Base-by-base conservation (phyloP, 2,797 vertebrate genomes). In the Leptodactylus fallax region DNA sequence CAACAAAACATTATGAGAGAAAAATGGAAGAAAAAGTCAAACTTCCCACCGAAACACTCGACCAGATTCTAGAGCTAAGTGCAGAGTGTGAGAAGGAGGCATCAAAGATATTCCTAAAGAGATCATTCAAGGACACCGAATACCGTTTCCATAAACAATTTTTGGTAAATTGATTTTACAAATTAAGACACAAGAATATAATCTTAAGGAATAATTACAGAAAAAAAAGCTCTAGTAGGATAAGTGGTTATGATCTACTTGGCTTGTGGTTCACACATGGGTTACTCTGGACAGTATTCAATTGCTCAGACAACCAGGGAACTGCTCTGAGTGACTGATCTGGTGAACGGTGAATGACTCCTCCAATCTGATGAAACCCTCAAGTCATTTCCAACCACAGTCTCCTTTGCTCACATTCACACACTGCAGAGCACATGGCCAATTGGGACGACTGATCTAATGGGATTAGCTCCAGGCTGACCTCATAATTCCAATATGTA, bases 51-150 rank as follows among this genome's bases (percentile, higher is more conserved):
- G 81, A 87, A 51, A 86, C 55, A n/a, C 74, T 90, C 11, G 55
- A 49, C 27, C 53, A 74, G 45, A 83, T 94, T 58, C 79, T 91
- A 85, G 36, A 63, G 3, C 72, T 90, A 11, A 92, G 92, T 17
- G 74, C 86, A 55, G 88, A 88, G n/a, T 90, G 86, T 51, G 88
- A 91, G 82, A 81, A 79, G 1, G 25, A 88, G 87, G 92, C 92
- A 58, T 91, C 79, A 0, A 1, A 74, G 21, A 85, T 80, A 47
- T 94, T 94, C 79, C 76, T 92, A 87, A 90, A 89, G 25, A 83
- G 47, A 6, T 93, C 92, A 79, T 94, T 93, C 86, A 92, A 92
- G 81, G 93, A 94, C 67, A 83, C 91, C 21, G 60, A 90, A 9
- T 45, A 61, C 1, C 27, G 88, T 8, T 88, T 88, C 53, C 63